These are phyloP conservation scores for Eumaeus atala DNA, from an alignment of 1,140 invertebrate species.

Conservation along the genomic window DNA sequence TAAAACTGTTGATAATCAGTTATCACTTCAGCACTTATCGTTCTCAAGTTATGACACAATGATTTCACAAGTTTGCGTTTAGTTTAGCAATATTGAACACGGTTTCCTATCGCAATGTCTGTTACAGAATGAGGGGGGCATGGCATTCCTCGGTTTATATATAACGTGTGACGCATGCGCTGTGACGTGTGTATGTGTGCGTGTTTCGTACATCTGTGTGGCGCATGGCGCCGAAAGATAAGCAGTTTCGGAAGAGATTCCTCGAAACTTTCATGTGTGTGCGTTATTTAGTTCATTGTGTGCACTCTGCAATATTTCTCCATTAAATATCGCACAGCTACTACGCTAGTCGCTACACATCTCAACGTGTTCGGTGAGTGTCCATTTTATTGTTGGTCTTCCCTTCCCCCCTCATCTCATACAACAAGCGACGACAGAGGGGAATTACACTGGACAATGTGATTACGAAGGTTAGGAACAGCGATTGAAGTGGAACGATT, in stretches of 20 bases:
- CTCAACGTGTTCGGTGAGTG: constrained; percentile 20
- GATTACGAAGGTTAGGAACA: constrained; percentile 14
- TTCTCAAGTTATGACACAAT: constrained; percentile 58
- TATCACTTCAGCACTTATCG: constrained; percentile 26
- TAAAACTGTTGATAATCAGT: constrained; percentile 7
- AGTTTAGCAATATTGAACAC: constrained; percentile 32
- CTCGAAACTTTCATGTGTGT: constrained; percentile 35
- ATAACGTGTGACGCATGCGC: constrained; percentile 33
- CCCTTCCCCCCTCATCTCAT: constrained; percentile 18
- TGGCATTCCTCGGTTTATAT: constrained; percentile 37
- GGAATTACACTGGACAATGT: constrained; percentile 11
- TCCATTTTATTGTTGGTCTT: constrained; percentile 21
- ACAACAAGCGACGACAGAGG: constrained; percentile 19
- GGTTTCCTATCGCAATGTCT: constrained; percentile 28
- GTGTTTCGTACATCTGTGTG: constrained; percentile 13
- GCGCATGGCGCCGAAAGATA: constrained; percentile 21
- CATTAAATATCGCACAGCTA: constrained; percentile 27
- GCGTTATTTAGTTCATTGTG: constrained; percentile 14
- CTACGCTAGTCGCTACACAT: constrained; percentile 14
- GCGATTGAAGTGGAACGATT: constrained; percentile 1
- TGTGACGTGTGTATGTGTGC: constrained; percentile 36
- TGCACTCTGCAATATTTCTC: constrained; percentile 24
- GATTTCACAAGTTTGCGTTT: constrained; percentile 45
- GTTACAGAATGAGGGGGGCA: constrained; percentile 33
- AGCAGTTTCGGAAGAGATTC: constrained; percentile 41